phyloP scores from a whole-genome alignment of 2,797 vertebrate genomes.

The Alauda arvensis region DNA sequence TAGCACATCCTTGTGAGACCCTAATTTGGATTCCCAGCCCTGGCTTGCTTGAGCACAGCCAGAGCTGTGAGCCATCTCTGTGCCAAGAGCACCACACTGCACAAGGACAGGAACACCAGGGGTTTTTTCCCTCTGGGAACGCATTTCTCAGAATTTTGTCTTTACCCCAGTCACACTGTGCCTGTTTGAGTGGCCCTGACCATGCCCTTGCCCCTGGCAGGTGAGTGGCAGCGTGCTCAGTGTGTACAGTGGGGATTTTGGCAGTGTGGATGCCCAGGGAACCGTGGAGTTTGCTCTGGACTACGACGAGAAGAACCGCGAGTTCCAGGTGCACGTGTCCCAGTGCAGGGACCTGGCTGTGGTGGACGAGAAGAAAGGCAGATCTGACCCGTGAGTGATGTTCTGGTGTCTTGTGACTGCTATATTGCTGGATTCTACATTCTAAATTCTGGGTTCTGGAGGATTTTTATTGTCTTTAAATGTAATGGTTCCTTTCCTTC shows the following conservation, averaged over 20 bases:
- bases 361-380: slow-evolving; percentile 71
- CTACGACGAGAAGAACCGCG: slow-evolving; percentile 71
- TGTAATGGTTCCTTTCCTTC: neutral
- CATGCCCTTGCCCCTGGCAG: slow-evolving; percentile 34
- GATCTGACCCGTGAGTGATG: slow-evolving; percentile 71
- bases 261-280: slow-evolving; percentile 70
- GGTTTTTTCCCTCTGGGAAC: neutral
- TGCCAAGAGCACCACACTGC: neutral
- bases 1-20: neutral
- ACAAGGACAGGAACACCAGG: neutral
- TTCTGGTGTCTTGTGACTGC: neutral
- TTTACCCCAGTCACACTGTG: neutral
- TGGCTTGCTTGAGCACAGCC: neutral
- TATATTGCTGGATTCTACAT: neutral
- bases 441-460: neutral
- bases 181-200: neutral
- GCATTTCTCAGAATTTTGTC: fast-evolving
- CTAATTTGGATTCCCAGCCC: neutral
- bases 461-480: neutral
- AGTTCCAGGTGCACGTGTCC: slow-evolving; percentile 69
- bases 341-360: slow-evolving; percentile 72
- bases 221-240: slow-evolving; percentile 74
- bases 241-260: slow-evolving; percentile 72
- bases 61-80: neutral
- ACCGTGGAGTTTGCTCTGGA: slow-evolving; percentile 69